phyloP scores from a whole-genome alignment of 2,797 vertebrate species.

The Buphagus erythrorhynchus region DNA sequence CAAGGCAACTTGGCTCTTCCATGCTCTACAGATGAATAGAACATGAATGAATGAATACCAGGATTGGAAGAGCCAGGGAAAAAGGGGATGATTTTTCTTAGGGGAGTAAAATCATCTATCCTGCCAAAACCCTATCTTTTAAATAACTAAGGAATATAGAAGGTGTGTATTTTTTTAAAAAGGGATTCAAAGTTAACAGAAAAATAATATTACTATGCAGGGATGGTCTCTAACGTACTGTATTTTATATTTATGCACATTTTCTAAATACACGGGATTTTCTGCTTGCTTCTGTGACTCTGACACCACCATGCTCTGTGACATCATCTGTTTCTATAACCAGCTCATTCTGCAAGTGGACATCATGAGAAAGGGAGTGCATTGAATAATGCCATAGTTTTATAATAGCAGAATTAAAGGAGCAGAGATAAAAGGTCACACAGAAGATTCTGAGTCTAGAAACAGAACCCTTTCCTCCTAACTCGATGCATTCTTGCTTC shows the following conservation, averaged over 20 bases:
- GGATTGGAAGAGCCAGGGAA: not conserved
- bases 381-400: not conserved
- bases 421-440: not conserved
- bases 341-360: not conserved
- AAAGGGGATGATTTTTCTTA: not conserved
- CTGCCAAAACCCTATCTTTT: not conserved
- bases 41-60: not conserved
- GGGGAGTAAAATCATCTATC: not conserved
- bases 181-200: not conserved
- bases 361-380: not conserved
- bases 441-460: not conserved
- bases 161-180: not conserved
- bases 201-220: not conserved
- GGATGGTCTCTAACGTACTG: not conserved
- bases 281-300: not conserved
- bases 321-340: not conserved
- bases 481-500: not conserved
- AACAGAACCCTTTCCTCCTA: not conserved
- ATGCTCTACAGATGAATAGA: not conserved
- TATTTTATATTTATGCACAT: not conserved
- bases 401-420: not conserved
- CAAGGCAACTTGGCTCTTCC: not conserved
- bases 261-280: not conserved
- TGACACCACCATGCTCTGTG: not conserved
- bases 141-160: not conserved